These are phyloP conservation scores for Capitella teleta DNA, from an alignment of 1,140 invertebrate genomes.

Conservation along the genomic window DNA sequence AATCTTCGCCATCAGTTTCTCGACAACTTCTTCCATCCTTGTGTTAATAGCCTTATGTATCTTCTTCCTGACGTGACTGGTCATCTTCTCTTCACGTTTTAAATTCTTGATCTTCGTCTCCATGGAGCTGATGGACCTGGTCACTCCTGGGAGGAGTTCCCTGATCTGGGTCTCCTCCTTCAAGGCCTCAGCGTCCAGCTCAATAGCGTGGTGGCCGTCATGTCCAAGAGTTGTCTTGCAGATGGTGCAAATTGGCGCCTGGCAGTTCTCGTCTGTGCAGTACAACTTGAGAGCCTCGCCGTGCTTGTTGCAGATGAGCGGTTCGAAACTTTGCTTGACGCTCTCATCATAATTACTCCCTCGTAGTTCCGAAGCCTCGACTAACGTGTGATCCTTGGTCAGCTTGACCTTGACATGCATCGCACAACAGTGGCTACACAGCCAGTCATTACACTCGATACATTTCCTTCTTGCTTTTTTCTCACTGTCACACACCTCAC, in stretches of 20 bases:
- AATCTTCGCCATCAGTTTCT: slow-evolving; percentile 5
- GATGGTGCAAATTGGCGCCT: slow-evolving; percentile 14
- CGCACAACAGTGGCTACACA: slow-evolving; percentile 12
- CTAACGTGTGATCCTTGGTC: slow-evolving; percentile 11
- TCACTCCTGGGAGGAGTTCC: neutral
- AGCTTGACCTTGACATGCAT: slow-evolving; percentile 11
- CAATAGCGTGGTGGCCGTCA: slow-evolving; percentile 10
- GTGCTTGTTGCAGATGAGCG: slow-evolving; percentile 14
- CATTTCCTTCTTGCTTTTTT: slow-evolving; percentile 5
- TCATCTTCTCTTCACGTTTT: slow-evolving; percentile 11
- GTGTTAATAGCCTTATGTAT: slow-evolving; percentile 13
- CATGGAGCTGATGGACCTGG: neutral
- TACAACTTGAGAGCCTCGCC: slow-evolving; percentile 11
- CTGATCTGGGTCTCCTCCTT: slow-evolving; percentile 4
- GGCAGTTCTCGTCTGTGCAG: slow-evolving; percentile 8
- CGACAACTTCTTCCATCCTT: slow-evolving; percentile 10
- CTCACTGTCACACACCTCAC: slow-evolving; percentile 12
- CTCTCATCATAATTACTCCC: slow-evolving; percentile 9
- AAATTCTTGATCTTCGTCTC: slow-evolving; percentile 7
- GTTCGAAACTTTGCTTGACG: slow-evolving; percentile 13
- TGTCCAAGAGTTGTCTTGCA: slow-evolving; percentile 14
- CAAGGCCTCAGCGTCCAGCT: slow-evolving; percentile 8
- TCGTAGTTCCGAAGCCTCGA: slow-evolving; percentile 7
- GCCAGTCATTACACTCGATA: slow-evolving; percentile 14
- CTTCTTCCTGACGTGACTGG: slow-evolving; percentile 10